These are phyloP conservation scores for Cromileptes altivelis DNA, from an alignment of 2,113 vertebrate species.

Conservation along the genomic window DNA sequence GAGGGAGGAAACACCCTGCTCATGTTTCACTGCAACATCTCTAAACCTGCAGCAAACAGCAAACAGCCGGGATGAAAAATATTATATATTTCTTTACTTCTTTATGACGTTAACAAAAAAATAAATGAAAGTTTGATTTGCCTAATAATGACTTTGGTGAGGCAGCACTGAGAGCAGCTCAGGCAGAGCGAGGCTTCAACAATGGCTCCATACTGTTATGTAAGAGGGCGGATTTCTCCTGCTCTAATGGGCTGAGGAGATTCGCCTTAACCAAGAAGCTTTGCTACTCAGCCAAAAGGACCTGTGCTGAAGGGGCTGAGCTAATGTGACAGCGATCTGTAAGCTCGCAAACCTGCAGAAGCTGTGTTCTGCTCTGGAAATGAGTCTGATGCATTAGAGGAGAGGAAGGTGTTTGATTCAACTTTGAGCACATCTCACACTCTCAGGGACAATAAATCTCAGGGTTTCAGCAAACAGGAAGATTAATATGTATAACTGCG, in stretches of 20 bases:
- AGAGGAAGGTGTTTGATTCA: neutral
- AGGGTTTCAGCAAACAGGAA: neutral
- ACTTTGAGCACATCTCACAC: neutral
- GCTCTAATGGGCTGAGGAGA: slow-evolving; percentile 64
- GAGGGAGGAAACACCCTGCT: neutral
- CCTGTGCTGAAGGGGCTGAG: slow-evolving; percentile 28
- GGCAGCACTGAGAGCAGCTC: slow-evolving; percentile 12
- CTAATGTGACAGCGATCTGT: slow-evolving; percentile 55
- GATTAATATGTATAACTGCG: neutral
- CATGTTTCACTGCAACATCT: neutral
- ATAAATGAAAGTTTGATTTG: slow-evolving; percentile 27
- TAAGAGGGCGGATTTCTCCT: slow-evolving; percentile 59
- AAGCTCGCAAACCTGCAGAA: slow-evolving; percentile 31
- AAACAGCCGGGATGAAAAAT: neutral
- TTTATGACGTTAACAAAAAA: slow-evolving; percentile 3
- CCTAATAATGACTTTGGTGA: slow-evolving; percentile 40
- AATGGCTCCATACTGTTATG: slow-evolving; percentile 54
- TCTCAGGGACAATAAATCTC: neutral
- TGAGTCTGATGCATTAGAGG: neutral
- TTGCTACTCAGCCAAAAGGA: slow-evolving; percentile 42
- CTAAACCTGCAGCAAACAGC: neutral
- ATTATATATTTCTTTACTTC: neutral
- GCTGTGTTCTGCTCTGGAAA: neutral
- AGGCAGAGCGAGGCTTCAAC: slow-evolving; percentile 34
- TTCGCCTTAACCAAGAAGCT: slow-evolving; percentile 51